These are phyloP conservation scores for Stenodema calcarata DNA, from an alignment of 2,888 invertebrate species.

Conservation along the genomic window DNA sequence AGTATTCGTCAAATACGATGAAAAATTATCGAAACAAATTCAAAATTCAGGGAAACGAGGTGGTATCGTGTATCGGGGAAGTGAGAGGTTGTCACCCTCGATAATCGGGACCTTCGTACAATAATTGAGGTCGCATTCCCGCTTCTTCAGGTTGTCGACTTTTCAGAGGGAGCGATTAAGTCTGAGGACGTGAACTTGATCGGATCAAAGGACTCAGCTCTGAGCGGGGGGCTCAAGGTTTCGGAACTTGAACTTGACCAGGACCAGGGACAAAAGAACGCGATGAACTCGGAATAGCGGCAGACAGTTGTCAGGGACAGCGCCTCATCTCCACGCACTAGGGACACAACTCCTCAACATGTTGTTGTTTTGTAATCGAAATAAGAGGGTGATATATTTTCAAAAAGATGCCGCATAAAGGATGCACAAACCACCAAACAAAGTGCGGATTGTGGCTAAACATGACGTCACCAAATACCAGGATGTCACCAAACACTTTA, in stretches of 20 bases:
- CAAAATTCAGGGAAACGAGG: not conserved
- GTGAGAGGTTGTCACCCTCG: not conserved
- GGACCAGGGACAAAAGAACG: slow-evolving; percentile 23
- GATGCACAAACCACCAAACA: too few species aligned
- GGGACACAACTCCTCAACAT: too few species aligned
- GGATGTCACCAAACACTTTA: too few species aligned
- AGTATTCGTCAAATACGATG: too few species aligned
- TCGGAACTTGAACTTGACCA: slow-evolving; percentile 16
- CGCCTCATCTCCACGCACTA: too few species aligned
- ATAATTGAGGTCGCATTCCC: not conserved
- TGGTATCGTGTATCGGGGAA: not conserved
- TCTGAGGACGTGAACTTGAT: not conserved
- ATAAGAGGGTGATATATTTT: too few species aligned
- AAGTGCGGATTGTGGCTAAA: too few species aligned
- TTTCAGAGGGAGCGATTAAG: not conserved
- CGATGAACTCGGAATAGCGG: not conserved
- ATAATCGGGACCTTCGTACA: not conserved
- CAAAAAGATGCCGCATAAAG: too few species aligned
- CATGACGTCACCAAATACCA: too few species aligned
- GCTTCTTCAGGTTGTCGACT: not conserved
- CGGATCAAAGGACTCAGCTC: not conserved
- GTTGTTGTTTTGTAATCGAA: too few species aligned
- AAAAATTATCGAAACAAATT: too few species aligned
- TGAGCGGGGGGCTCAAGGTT: not conserved
- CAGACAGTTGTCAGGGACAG: not conserved